Evolutionary conservation across 2,888 invertebrate species (phyloP).

Genomic region (Morpho deidamia): DNA sequence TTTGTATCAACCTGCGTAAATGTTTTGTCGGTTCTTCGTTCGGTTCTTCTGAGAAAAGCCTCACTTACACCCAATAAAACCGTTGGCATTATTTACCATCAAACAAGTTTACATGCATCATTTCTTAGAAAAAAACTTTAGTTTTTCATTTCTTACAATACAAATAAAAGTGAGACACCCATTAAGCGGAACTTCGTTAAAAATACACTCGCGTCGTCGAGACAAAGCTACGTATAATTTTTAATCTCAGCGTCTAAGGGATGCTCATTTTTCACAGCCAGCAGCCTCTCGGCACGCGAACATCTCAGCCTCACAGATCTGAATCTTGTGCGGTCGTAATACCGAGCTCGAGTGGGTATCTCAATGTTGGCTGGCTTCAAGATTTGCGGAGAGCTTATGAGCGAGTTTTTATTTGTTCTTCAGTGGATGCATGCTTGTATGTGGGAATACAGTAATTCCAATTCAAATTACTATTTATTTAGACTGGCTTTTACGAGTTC

Average conservation of each 20-base stretch:
- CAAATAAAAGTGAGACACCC: neutral
- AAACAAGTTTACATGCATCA: no score
- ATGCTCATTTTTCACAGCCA: constrained; percentile 67
- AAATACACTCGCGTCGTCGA: constrained; percentile 24
- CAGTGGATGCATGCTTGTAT: neutral
- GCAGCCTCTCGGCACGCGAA: constrained; percentile 37
- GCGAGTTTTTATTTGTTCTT: neutral
- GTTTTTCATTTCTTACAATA: neutral
- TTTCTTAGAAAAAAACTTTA: no score
- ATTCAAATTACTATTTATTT: neutral
- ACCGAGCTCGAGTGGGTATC: neutral
- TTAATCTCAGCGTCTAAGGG: constrained; percentile 65
- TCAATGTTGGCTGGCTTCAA: constrained; percentile 23
- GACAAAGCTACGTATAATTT: constrained; percentile 63
- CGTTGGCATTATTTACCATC: no score
- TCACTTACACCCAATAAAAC: no score
- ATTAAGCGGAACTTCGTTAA: constrained; percentile 15
- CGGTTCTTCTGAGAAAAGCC: no score
- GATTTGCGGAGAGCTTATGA: constrained; percentile 56
- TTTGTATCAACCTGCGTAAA: no score
- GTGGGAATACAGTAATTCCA: neutral
- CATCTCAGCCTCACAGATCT: constrained; percentile 25
- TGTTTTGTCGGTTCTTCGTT: no score
- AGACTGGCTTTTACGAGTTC: no score
- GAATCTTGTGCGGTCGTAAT: constrained; percentile 29